Percentiles rank a stretch among this genome's conserved stretches.
phyloP scores from a whole-genome alignment of 30 jellyfish, hydroid and myxozoan species.

The Sanderia malayensis region DNA sequence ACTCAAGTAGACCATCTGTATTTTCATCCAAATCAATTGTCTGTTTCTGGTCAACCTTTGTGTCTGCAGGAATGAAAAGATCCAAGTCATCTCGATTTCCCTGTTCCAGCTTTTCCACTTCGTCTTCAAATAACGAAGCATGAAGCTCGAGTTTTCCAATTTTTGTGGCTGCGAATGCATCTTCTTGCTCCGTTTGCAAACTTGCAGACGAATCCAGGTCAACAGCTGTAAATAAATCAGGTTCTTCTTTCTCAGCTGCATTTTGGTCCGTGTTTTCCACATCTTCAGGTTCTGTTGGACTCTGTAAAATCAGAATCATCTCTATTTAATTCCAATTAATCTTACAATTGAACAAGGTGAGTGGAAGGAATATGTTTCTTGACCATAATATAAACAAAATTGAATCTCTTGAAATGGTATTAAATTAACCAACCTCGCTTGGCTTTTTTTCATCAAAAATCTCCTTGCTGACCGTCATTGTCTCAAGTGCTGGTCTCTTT shows the following conservation, averaged over 20 bases:
- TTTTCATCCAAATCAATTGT: constrained; percentile 14
- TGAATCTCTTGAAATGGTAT: too few relatives aligned
- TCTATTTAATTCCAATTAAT: too few relatives aligned
- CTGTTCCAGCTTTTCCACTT: not conserved
- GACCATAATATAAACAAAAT: too few relatives aligned
- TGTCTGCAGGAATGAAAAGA: constrained; percentile 31
- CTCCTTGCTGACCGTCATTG: constrained; percentile 49
- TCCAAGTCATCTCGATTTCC: constrained; percentile 23
- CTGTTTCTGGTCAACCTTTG: constrained; percentile 9
- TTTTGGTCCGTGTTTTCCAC: not conserved
- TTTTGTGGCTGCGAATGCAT: constrained; percentile 23
- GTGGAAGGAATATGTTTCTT: too few relatives aligned
- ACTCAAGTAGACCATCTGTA: constrained; percentile 32
- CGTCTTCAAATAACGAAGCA: constrained; percentile 54
- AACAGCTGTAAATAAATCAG: constrained; percentile 31
- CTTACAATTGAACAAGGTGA: too few relatives aligned
- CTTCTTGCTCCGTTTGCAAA: constrained; percentile 17
- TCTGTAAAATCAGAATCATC: too few relatives aligned
- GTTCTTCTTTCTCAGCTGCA: constrained; percentile 7
- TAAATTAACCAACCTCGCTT: constrained; percentile 40
- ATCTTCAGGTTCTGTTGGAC: not conserved
- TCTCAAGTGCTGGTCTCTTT: constrained; percentile 8
- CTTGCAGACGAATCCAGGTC: constrained; percentile 34
- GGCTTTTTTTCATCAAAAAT: constrained; percentile 23
- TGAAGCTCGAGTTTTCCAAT: constrained; percentile 34